Conservation (phyloP, 2,797 vertebrate genomes). For the Microctenopoma lineatum region DNA sequence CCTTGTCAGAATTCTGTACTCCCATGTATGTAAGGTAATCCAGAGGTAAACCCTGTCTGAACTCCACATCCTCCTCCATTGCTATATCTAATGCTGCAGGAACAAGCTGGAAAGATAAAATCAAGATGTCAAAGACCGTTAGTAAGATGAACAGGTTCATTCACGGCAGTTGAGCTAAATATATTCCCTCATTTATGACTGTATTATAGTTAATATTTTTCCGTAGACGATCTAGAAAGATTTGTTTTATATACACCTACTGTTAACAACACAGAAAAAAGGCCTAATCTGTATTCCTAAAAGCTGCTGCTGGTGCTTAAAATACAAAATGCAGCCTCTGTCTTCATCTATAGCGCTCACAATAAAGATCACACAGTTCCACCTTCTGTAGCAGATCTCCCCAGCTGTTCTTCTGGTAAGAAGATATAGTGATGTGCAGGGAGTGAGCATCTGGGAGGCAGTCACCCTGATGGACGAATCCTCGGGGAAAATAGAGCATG, state of each 20-base stretch:
- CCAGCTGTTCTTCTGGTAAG: constrained; percentile 96
- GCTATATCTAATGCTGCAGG: constrained; percentile 92
- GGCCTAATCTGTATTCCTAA: too few species aligned
- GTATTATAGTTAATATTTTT: too few species aligned
- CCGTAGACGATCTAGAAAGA: too few species aligned
- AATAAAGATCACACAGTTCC: not conserved
- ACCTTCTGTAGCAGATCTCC: constrained; percentile 91
- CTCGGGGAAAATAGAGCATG: constrained; percentile 94
- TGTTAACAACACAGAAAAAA: too few species aligned
- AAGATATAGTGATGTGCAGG: constrained; percentile 94
- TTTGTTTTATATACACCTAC: too few species aligned
- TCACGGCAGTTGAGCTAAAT: not conserved
- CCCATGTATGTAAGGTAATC: constrained; percentile 95
- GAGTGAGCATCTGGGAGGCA: constrained; percentile 91
- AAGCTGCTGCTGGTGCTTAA: too few species aligned
- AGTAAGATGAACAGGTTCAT: not conserved
- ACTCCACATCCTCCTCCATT: constrained; percentile 93
- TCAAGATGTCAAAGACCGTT: not conserved
- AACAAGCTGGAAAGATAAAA: constrained; percentile 78
- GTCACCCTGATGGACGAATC: constrained; percentile 94
- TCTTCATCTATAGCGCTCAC: not conserved
- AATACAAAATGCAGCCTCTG: not conserved
- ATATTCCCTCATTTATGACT: too few species aligned
- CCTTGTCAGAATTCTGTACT: constrained; percentile 90
- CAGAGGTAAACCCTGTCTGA: constrained; percentile 90